Evolutionary conservation across 2,888 invertebrate species (phyloP).

Genomic region (Patella depressa): DNA sequence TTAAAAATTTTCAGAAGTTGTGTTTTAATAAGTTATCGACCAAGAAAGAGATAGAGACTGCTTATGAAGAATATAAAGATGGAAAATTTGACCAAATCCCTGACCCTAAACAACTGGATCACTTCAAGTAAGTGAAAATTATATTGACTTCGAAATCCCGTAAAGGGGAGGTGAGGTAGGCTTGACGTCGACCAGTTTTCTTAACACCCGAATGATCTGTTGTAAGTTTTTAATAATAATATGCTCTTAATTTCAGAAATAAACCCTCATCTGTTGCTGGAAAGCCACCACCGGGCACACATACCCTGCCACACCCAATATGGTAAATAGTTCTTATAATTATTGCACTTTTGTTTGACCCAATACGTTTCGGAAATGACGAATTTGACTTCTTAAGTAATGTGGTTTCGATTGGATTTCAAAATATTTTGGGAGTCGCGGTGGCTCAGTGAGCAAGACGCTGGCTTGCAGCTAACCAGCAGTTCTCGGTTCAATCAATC

Average conservation of each 20-base stretch:
- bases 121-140: constrained; percentile 50
- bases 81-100: constrained; percentile 54
- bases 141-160: not conserved
- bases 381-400: no score
- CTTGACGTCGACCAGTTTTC: no score
- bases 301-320: constrained; percentile 54
- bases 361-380: not conserved
- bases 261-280: not conserved
- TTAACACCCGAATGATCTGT: not conserved
- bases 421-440: no score
- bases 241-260: not conserved
- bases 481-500: fast-evolving
- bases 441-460: not conserved
- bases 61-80: constrained; percentile 43
- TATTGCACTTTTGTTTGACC: not conserved
- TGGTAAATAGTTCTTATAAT: not conserved
- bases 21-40: constrained; percentile 30
- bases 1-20: not conserved
- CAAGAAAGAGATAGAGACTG: constrained; percentile 46
- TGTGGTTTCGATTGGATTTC: no score
- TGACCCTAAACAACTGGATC: constrained; percentile 51
- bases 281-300: constrained; percentile 47
- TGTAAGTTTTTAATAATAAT: not conserved
- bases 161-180: no score
- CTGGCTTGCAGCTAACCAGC: not conserved